Percentiles rank a stretch among this genome's conserved stretches.
Conservation (phyloP, 2,888 invertebrate genomes). For the Hoplodrina ambigua region DNA sequence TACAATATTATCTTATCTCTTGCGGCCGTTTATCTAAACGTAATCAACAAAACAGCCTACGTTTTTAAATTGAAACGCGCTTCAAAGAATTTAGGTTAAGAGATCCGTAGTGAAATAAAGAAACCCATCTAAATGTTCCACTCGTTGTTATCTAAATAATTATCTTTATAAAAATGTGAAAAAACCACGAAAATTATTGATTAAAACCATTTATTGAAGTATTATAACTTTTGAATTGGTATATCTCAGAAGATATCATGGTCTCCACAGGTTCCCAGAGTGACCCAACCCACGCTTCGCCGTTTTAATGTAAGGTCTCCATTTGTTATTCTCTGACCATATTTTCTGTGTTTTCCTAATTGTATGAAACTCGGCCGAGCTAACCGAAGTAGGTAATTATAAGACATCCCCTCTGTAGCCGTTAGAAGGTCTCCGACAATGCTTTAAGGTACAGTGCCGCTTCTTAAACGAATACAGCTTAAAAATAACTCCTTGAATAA, state of each 20-base stretch:
- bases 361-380: not conserved
- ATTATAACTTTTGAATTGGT: no score
- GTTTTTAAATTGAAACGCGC: slow-evolving; percentile 31
- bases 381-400: not conserved
- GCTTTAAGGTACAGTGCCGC: not conserved
- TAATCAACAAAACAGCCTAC: slow-evolving; percentile 22
- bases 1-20: slow-evolving; percentile 10
- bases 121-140: not conserved
- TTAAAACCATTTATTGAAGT: no score
- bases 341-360: not conserved
- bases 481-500: no score
- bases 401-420: not conserved
- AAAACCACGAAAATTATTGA: not conserved
- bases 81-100: slow-evolving; percentile 14
- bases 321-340: not conserved
- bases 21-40: slow-evolving; percentile 13
- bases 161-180: no score
- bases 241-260: no score
- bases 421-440: no score
- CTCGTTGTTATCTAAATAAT: not conserved
- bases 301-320: not conserved
- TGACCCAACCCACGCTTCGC: not conserved
- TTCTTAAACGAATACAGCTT: not conserved
- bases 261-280: no score
- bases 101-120: slow-evolving; percentile 10